A percentile compares a stretch with the other conserved stretches of the same genome.
Conservation (phyloP, 2,888 invertebrate species). For the Lasioglossum marginatum region DNA sequence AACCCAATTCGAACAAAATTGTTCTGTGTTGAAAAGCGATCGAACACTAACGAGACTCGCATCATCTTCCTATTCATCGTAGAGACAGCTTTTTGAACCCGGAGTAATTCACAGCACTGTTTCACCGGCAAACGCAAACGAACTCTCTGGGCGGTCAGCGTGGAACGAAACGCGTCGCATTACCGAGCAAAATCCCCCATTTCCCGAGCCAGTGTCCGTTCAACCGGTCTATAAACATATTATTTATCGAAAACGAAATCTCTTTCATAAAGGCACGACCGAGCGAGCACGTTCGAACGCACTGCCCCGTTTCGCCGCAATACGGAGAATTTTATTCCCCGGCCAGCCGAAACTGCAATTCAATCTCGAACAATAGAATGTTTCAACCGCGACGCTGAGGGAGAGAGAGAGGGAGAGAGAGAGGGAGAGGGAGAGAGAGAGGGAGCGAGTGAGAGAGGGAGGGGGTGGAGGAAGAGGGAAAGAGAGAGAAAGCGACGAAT, state of each 20-base stretch:
- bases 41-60: background rate
- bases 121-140: background rate
- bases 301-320: background rate
- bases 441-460: background rate
- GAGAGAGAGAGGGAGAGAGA: background rate
- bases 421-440: background rate
- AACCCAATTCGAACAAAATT: too few relatives aligned
- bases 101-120: background rate
- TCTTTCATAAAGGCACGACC: background rate
- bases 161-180: constrained; percentile 3
- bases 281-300: background rate
- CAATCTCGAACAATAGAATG: constrained; percentile 7
- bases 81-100: background rate
- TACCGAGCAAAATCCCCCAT: background rate
- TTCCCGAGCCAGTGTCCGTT: background rate
- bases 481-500: background rate
- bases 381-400: background rate
- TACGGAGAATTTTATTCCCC: constrained; percentile 11
- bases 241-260: constrained; percentile 17
- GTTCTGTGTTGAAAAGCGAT: too few relatives aligned
- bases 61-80: background rate
- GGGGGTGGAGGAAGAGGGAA: background rate
- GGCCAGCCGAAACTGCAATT: background rate
- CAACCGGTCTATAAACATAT: background rate
- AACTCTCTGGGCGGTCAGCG: background rate